Conservation (phyloP, 1,140 invertebrate genomes). For the Elysia chlorotica region DNA sequence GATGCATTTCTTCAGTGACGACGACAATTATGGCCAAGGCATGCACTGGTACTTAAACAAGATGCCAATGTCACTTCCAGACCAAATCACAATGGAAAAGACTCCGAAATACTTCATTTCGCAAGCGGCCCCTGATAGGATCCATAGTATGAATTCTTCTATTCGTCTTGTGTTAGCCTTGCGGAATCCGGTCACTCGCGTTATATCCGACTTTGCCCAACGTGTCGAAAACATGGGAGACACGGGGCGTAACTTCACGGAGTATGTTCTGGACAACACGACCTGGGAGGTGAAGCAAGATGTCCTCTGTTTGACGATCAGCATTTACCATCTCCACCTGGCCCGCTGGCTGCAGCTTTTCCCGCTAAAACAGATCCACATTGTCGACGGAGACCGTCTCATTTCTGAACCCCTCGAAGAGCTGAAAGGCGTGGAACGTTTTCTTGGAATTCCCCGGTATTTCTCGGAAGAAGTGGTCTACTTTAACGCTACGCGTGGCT, state of each 20-base stretch:
- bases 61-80: constrained; percentile 55
- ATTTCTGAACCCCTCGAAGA: not conserved
- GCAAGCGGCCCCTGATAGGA: constrained; percentile 78
- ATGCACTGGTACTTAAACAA: constrained; percentile 63
- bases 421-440: not conserved
- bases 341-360: constrained; percentile 54
- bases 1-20: constrained; percentile 66
- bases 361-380: constrained; percentile 47
- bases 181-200: constrained; percentile 86
- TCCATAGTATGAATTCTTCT: constrained; percentile 84
- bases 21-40: constrained; percentile 58
- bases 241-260: constrained; percentile 55
- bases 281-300: constrained; percentile 47
- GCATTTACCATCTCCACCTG: constrained; percentile 59
- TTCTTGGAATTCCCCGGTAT: not conserved
- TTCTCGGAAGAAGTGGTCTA: not conserved
- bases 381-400: not conserved
- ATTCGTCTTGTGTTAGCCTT: constrained; percentile 87
- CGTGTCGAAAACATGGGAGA: constrained; percentile 50
- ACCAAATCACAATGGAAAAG: constrained; percentile 65
- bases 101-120: constrained; percentile 66
- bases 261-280: constrained; percentile 45
- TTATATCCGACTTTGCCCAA: constrained; percentile 93
- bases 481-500: not conserved
- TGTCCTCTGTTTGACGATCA: constrained; percentile 54